Evolutionary conservation across 64 coral and sea anemone species (phyloP).

Genomic region (Orbicella faveolata): DNA sequence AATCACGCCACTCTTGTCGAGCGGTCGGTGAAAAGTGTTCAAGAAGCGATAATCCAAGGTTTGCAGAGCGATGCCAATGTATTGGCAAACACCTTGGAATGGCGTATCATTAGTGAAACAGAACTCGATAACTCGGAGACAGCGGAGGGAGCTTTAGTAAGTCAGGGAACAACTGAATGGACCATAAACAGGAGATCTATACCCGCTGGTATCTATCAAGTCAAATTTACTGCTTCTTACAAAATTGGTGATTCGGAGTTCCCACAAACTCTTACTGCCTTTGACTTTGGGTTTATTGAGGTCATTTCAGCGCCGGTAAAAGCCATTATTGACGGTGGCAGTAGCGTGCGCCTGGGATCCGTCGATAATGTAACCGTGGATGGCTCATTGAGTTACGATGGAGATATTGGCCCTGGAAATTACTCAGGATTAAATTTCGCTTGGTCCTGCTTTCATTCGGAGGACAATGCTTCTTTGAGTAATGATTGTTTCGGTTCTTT

Average conservation of each 20-base stretch:
- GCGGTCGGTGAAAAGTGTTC: neutral
- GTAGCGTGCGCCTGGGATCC: neutral
- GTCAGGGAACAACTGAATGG: neutral
- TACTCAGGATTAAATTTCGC: neutral
- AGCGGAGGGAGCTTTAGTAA: neutral
- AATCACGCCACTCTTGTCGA: neutral
- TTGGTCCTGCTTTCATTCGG: neutral
- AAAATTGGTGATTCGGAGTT: neutral
- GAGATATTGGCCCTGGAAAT: neutral
- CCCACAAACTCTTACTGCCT: neutral
- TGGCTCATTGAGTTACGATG: neutral
- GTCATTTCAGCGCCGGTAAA: neutral
- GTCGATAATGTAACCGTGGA: neutral
- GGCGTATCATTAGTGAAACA: neutral
- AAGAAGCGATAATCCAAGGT: neutral
- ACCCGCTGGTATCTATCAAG: neutral
- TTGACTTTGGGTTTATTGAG: neutral
- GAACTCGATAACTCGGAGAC: neutral
- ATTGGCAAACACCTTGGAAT: neutral
- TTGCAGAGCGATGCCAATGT: neutral
- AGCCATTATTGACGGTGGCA: slow-evolving; percentile 1
- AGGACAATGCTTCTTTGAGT: neutral
- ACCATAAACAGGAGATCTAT: neutral
- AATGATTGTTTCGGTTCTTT: slow-evolving; percentile 3
- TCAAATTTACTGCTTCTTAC: neutral